Conservation (phyloP, 2,888 invertebrate species). For the Stenodera caucasica region DNA sequence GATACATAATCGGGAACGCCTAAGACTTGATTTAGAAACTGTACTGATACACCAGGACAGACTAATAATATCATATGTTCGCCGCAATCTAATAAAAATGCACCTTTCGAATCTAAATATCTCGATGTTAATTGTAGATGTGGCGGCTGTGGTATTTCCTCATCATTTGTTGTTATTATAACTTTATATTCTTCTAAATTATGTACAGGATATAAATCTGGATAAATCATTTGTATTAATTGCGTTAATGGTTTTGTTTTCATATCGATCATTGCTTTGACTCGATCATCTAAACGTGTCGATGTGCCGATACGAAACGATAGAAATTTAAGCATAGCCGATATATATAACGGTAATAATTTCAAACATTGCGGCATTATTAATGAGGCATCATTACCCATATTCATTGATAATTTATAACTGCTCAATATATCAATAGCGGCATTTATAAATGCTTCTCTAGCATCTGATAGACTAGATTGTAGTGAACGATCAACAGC, state of each 20-base stretch:
- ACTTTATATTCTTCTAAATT: constrained; percentile 58
- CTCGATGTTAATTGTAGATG: constrained; percentile 84
- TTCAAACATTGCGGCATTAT: constrained; percentile 76
- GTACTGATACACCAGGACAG: constrained; percentile 74
- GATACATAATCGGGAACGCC: constrained; percentile 73
- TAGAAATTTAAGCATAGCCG: constrained; percentile 85
- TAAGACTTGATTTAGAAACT: constrained; percentile 76
- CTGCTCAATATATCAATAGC: constrained; percentile 85
- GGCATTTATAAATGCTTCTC: constrained; percentile 95
- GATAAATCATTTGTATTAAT: constrained; percentile 85
- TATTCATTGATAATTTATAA: constrained; percentile 68
- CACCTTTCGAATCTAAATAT: constrained; percentile 80
- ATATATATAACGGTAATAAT: constrained; percentile 84
- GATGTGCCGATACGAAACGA: constrained; percentile 88
- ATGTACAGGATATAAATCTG: constrained; percentile 89
- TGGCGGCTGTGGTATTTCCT: constrained; percentile 67
- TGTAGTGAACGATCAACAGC: constrained; percentile 90
- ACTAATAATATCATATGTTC: constrained; percentile 81
- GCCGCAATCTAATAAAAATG: constrained; percentile 89
- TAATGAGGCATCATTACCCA: constrained; percentile 65
- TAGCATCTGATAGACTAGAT: constrained; percentile 86
- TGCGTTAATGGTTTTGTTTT: constrained; percentile 81
- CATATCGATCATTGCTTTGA: constrained; percentile 91
- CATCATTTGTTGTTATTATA: constrained; percentile 48
- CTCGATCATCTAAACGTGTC: constrained; percentile 90